These are phyloP conservation scores for Liposcelis brunnea DNA, from an alignment of 2,888 invertebrate species.

Conservation along the genomic window DNA sequence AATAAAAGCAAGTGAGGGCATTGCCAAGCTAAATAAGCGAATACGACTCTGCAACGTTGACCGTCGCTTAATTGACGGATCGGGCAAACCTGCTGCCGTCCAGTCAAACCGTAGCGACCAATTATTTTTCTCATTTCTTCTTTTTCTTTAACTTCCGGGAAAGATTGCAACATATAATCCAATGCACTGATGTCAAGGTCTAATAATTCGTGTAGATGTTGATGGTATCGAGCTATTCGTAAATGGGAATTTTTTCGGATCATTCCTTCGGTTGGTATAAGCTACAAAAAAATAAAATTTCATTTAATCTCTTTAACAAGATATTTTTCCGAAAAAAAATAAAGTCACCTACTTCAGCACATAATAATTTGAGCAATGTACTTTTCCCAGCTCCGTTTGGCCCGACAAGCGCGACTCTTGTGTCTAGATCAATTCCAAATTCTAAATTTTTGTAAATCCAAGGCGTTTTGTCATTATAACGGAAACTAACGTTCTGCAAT, in stretches of 20 bases:
- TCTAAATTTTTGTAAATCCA: conserved; percentile 94
- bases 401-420: conserved; percentile 82
- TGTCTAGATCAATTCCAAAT: conserved; percentile 97
- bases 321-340: conserved; percentile 10
- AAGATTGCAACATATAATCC: conserved; percentile 96
- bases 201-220: conserved; percentile 91
- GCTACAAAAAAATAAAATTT: conserved; percentile 31
- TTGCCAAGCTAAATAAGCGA: conserved; percentile 97
- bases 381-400: conserved; percentile 99
- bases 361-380: conserved; percentile 86
- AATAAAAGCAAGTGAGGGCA: conserved; percentile 81
- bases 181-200: conserved; percentile 89
- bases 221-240: conserved; percentile 94
- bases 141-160: conserved; percentile 90
- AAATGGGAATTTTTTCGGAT: conserved; percentile 96
- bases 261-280: conserved; percentile 89
- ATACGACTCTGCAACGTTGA: conserved; percentile 94
- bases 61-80: conserved; percentile 93
- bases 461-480: conserved; percentile 70
- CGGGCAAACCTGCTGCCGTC: conserved; percentile 89
- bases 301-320: no score
- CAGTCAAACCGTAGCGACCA: conserved; percentile 93
- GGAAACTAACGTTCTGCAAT: conserved; percentile 78
- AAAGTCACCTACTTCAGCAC: conserved; percentile 65
- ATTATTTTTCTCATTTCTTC: conserved; percentile 99